phyloP scores from a whole-genome alignment of 2,888 invertebrate genomes.

The Spicauda simplicius region DNA sequence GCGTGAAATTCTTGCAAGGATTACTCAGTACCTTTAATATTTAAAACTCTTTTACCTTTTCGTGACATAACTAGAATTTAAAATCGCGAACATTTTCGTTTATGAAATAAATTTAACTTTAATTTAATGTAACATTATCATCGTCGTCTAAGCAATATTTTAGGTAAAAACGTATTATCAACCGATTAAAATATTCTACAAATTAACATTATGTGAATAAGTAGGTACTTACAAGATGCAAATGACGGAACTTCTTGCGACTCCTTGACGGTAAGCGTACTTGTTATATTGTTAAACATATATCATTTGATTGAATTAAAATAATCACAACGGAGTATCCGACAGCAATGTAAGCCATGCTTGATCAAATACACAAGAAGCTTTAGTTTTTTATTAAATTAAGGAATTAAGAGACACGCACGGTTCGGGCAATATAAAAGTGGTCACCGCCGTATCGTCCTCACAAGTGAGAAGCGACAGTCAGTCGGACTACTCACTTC shows the following conservation, averaged over 20 bases:
- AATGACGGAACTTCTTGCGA: background rate
- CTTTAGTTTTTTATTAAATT: slow-evolving; percentile 84
- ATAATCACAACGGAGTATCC: slow-evolving; percentile 65
- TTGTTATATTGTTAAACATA: slow-evolving; percentile 18
- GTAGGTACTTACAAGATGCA: slow-evolving; percentile 4
- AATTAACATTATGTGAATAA: background rate
- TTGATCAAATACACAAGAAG: slow-evolving; percentile 77
- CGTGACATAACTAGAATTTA: too few relatives aligned
- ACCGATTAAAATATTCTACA: background rate
- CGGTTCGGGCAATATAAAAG: slow-evolving; percentile 75
- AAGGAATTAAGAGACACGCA: slow-evolving; percentile 83
- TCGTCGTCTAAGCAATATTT: too few relatives aligned
- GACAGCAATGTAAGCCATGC: slow-evolving; percentile 65
- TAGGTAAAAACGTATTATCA: too few relatives aligned
- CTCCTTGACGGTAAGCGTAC: background rate
- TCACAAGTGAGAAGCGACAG: slow-evolving; percentile 84
- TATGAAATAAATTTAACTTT: background rate
- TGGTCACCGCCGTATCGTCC: slow-evolving; percentile 42
- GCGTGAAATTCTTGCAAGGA: background rate
- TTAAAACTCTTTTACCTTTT: background rate
- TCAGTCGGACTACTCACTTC: slow-evolving; percentile 84
- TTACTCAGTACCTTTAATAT: background rate
- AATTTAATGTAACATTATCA: too few relatives aligned
- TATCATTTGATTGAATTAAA: slow-evolving; percentile 47
- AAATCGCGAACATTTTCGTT: background rate